Base-by-base conservation (phyloP, 2,888 invertebrate genomes). In the Plusia festucae region DNA sequence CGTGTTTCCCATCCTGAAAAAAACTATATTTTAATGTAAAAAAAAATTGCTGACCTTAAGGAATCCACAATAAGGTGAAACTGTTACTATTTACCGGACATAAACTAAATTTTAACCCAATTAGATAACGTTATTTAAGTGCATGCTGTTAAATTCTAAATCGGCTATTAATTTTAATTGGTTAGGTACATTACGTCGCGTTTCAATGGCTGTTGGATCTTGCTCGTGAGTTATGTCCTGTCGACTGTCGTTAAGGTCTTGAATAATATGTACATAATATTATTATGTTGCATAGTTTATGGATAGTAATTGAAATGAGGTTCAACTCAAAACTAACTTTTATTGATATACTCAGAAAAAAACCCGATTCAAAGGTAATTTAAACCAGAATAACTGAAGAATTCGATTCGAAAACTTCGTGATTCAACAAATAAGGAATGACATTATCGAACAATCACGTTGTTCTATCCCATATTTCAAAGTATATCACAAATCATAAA, bases 21-120 rank as follows among this genome's bases (percentile, higher is more conserved):
- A n/a, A n/a, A n/a, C n/a, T n/a, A n/a, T n/a, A n/a, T n/a, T n/a
- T n/a, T n/a, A n/a, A n/a, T n/a, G n/a, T n/a, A n/a, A n/a, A n/a
- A n/a, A n/a, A n/a, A n/a, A n/a, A n/a, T n/a, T n/a, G n/a, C n/a
- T n/a, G n/a, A 34, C 15, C 4, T 13, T 34, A 15, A 15, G 34
- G 15, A 13, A 34, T 2, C 4, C n/a, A 15, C 40, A 40, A 40
- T n/a, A n/a, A n/a, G n/a, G 13, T 7, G n/a, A n/a, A 40, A 40
- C n/a, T 40, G 40, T 40, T 40, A n/a, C 40, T n/a, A n/a, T 40
- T 40, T 40, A 40, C n/a, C 40, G n/a, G n/a, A 40, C 40, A 40
- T 40, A 40, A 40, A 40, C n/a, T 40, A 6, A 51, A 51, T 51
- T 51, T 51, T 3, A 40, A n/a, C 40, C 27, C 49, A 57, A 30